Evolutionary conservation across 2,888 invertebrate genomes (phyloP), one percentile per base, ranked within the genome.

Genomic region (Operophtera brumata): DNA sequence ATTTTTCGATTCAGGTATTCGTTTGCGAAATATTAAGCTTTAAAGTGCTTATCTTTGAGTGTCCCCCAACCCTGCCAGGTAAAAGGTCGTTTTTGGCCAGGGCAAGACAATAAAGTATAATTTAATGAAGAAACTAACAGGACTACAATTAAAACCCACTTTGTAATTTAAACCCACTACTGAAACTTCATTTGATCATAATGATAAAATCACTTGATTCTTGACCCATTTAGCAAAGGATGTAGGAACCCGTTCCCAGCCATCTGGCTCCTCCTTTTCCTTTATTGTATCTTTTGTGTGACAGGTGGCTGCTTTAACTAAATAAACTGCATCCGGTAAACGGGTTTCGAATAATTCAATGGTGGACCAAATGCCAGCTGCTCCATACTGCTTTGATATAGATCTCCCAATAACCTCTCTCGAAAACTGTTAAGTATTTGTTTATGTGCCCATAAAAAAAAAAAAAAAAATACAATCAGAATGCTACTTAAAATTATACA

Each of bases 251-350:
- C 48, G 48, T 55, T 49, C 52, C 9, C 52, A 49, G 52, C 39
- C 34, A 51, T 44, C 46, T 48, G 50, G 41, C 47, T 54, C 41
- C 51, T 59, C 40, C 46, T 56, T 52, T 47, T 70, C 64, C 66
- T 75, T 65, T 67, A 62, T 69, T 60, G 54, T 70, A 67, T 66
- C 59, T 70, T 70, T 72, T 66, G 59, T 67, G 55, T 65, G 71
- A 68, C 79, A 80, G 78, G 78, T 80, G 81, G 72, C 62, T 65
- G 71, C 62, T 64, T 66, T 62, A 67, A 73, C 28, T 67, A 74
- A 76, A 78, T 74, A 70, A 73, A 75, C 73, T 71, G 70, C 78
- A 75, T 80, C 80, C 80, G 77, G 76, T 69, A 66, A 69, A 69
- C 66, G 57, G 66, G 71, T 74, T 78, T 69, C 66, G 73, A 79